Percentiles rank a stretch among this genome's conserved stretches.
Evolutionary conservation across 2,113 vertebrate species (phyloP).

Genomic region (Oplegnathus fasciatus): DNA sequence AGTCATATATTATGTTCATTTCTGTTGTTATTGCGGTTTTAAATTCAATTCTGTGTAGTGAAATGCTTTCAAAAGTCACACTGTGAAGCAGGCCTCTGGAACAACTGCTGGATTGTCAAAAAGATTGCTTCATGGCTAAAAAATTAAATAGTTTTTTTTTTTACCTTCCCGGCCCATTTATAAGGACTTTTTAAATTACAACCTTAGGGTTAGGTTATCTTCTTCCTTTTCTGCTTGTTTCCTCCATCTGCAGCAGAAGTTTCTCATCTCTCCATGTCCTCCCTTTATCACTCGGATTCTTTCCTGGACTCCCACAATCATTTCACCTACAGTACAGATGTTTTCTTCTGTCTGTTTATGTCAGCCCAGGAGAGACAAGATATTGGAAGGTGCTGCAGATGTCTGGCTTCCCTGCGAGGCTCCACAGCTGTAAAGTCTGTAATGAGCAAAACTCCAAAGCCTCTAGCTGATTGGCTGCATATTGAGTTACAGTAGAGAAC

Average conservation of each 20-base stretch:
- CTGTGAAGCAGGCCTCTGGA: background rate
- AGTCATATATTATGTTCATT: slow-evolving; percentile 4
- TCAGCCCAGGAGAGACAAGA: slow-evolving; percentile 58
- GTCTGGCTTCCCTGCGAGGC: slow-evolving; percentile 60
- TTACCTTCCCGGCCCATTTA: background rate
- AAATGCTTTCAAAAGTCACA: background rate
- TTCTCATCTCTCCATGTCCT: slow-evolving; percentile 47
- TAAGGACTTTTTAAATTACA: slow-evolving; percentile 24
- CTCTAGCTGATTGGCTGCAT: slow-evolving; percentile 70
- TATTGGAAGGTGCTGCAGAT: slow-evolving; percentile 80
- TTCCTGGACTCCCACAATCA: slow-evolving; percentile 68
- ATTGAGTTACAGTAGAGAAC: slow-evolving; percentile 68
- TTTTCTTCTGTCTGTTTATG: slow-evolving; percentile 64
- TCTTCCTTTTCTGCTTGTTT: slow-evolving; percentile 9
- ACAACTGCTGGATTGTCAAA: background rate
- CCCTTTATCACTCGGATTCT: slow-evolving; percentile 60
- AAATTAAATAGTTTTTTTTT: background rate
- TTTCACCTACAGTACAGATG: slow-evolving; percentile 70
- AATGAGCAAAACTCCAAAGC: slow-evolving; percentile 60
- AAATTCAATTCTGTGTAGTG: background rate
- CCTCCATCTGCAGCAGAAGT: slow-evolving; percentile 38
- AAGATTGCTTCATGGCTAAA: too few species aligned
- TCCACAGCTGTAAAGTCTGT: slow-evolving; percentile 77
- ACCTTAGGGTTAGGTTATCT: background rate
- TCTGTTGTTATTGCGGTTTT: slow-evolving; percentile 14